Evolutionary conservation across 2,888 invertebrate species (phyloP), one percentile per base, ranked within the genome.

Genomic region (Adelphocoris suturalis): DNA sequence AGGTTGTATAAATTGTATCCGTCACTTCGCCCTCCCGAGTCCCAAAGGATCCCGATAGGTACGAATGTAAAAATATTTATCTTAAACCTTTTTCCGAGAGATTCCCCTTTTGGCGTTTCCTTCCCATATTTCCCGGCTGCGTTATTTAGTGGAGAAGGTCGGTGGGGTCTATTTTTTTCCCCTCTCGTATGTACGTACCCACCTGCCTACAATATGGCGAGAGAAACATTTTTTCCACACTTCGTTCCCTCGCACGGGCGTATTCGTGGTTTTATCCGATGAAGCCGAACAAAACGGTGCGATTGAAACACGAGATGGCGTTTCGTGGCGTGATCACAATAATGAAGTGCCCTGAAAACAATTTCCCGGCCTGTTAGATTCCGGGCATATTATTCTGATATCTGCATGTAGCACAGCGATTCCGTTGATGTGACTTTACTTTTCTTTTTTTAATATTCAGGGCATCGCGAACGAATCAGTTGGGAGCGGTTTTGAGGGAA

Each of bases 31-130:
- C 12, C 68, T 23, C 11, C 3, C 12, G 23, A 23, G 12, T 68
- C 68, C 68, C 68, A 68, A 68, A 68, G 68, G 68, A 68, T 0
- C n/a, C 61, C 14, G 61, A 61, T 23, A 68, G 68, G 68, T 68
- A 68, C 23, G 23, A 78, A 78, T 46, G 78, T 78, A 78, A 78
- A 78, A 78, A 78, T 78, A 78, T 78, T 78, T 78, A 78, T 78
- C 78, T 78, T 78, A 16, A 47, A 47, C 78, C 78, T 47, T 16
- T 78, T 78, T 28, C 78, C 78, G 11, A 46, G 13, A 78, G 28
- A 28, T 78, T 46, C 46, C 78, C 19, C 28, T 12, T 46, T n/a
- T 46, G 37, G 46, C 19, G 78, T 78, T 78, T 78, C 47, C 78
- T 76, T 28, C n/a, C 76, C 14, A 16, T 47, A 47, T 47, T 78